Evolutionary conservation across 2,888 invertebrate species (phyloP), one percentile per base, ranked within the genome.

Genomic region (Anodontia alba): DNA sequence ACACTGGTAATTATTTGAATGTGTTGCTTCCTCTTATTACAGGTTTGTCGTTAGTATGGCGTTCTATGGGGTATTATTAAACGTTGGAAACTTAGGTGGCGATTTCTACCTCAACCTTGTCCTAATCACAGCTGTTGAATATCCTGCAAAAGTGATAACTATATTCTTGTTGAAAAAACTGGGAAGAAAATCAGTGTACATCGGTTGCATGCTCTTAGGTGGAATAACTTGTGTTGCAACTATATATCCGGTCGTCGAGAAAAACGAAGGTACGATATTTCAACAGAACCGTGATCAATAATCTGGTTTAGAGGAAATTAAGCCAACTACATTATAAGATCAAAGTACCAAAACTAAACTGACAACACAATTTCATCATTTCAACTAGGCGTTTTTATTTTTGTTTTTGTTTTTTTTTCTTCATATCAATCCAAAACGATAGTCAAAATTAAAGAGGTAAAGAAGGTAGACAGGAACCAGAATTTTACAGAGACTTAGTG

Each of bases 151-250:
- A 71, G 51, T 84, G 0, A 26, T 81, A 1, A 76, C 82, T 31
- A 75, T 89, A 67, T n/a, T 84, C 12, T 67, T 89, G n/a, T 46
- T 88, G 8, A 86, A 90, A 73, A 81, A 86, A 68, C 72, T 87
- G 26, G 90, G 89, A 0, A 69, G 89, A 12, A 86, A 87, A 67
- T 72, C 68, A 26, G 68, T 89, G 54, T 83, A 87, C 73, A 82
- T 85, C 29, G 71, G 42, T 26, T 86, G 72, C 54, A 78, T 89
- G 83, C 66, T 88, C 43, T 70, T 86, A 23, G 89, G 87, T 2
- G 90, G 88, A 7, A 62, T 83, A 12, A 83, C 87, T 3, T 86
- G 83, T 49, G 96, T 98, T 57, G 92, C 96, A 2, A 97, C 97
- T 0, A 96, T 97, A 33, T 86, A 88, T 68, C 81, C 87, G 3